Conservation (phyloP, 2,113 vertebrate genomes). For the Dipodomys merriami region DNA sequence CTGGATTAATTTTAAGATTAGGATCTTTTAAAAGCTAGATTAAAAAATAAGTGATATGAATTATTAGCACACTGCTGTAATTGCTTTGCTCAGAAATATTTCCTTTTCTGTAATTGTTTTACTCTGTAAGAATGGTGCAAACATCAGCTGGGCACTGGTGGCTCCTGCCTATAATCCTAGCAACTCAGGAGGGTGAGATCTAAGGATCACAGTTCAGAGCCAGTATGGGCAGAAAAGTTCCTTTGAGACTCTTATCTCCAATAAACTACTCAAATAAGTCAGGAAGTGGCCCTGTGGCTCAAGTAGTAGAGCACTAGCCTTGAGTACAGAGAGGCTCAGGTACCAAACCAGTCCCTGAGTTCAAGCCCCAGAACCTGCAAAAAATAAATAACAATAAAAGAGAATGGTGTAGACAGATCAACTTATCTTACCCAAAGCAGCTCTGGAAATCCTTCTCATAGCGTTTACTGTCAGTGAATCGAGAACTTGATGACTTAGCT, state of each 20-base stretch:
- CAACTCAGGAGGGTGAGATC: too few relatives aligned
- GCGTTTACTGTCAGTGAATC: constrained; percentile 99
- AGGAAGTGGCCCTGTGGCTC: too few relatives aligned
- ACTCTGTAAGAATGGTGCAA: not conserved
- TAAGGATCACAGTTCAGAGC: too few relatives aligned
- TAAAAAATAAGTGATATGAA: constrained; percentile 45
- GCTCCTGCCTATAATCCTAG: too few relatives aligned
- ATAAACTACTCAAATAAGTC: too few relatives aligned
- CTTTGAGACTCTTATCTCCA: too few relatives aligned
- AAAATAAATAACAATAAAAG: too few relatives aligned
- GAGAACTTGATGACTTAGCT: constrained; percentile 98
- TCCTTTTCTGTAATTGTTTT: not conserved
- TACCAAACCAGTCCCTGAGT: too few relatives aligned
- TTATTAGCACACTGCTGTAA: constrained; percentile 9
- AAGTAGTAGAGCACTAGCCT: too few relatives aligned
- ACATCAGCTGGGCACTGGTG: not conserved
- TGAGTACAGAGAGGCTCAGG: too few relatives aligned
- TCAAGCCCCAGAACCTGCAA: too few relatives aligned
- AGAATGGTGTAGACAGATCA: not conserved
- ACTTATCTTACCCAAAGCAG: constrained; percentile 94
- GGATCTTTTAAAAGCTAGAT: not conserved
- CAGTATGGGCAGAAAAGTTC: too few relatives aligned
- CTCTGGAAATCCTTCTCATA: constrained; percentile 98
- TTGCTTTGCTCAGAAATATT: not conserved
- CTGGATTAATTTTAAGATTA: not conserved